Base-by-base conservation (phyloP, 2,888 invertebrate genomes). In the Magallana nippona region DNA sequence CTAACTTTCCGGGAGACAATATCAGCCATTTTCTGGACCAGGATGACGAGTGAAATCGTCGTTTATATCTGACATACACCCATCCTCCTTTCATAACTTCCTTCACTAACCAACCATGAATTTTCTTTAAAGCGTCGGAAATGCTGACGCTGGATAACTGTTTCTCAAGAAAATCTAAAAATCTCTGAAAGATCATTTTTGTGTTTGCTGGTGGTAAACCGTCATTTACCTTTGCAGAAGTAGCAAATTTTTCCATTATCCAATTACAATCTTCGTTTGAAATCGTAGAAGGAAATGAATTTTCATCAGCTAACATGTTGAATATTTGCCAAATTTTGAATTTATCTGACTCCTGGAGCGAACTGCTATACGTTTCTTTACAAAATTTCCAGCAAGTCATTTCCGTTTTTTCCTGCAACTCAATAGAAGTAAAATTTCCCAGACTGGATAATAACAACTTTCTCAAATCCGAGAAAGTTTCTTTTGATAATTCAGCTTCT, bases 1-100 rank as follows among this genome's bases (percentile, higher is more conserved):
- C 15, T 13, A 87, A 63, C 17, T 85, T 60, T 8, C 82, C 83
- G 3, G 88, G 86, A 0, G 62, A 60, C 62, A 88, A 62, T 5
- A 85, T 84, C 78, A 86, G 83, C 88, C 88, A 88, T 55, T 85
- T 78, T 57, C 82, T 83, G 19, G 83, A 55, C 86, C 87, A 87
- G 27, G 81, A 84, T 1, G 88, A 86, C 87, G 87, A 88, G 81
- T 88, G 87, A 8, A 84, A 83, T 32, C 84, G 83, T 22, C 84
- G 85, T 58, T 81, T 77, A 2, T 84, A 81, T 17, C 88, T 83
- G 55, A 85, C 85, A 60, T 85, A 77, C 44, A 88, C 55, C 87
- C 87, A 88, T 1, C 88, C 88, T 10, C 82, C 78, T 84, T 79
- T 86, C n/a, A 84, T 62, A 10, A 87, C 82, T 71, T 87, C 88